These are phyloP conservation scores for Acronicta aceris DNA, from an alignment of 2,888 invertebrate species.

Conservation along the genomic window DNA sequence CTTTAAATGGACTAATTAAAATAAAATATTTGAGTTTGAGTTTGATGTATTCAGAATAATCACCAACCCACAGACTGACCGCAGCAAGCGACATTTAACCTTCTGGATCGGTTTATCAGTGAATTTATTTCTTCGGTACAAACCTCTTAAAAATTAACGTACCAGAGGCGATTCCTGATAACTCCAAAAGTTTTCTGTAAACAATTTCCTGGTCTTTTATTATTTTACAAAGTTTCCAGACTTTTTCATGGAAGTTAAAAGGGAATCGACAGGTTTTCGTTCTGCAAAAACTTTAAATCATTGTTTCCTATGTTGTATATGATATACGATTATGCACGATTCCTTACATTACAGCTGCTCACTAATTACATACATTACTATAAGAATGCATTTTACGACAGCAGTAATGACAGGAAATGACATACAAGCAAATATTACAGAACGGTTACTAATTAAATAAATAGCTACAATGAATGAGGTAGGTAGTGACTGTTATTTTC, in stretches of 20 bases:
- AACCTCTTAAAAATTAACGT: constrained; percentile 1
- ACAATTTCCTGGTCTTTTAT: constrained; percentile 30
- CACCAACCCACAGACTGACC: too few species aligned
- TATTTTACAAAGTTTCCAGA: background rate
- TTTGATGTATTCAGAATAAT: too few species aligned
- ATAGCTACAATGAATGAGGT: constrained; percentile 18
- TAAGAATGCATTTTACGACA: constrained; percentile 23
- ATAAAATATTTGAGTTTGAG: too few species aligned
- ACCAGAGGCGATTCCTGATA: constrained; percentile 23
- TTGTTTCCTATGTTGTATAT: background rate
- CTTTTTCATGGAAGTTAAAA: constrained; percentile 20
- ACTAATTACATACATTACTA: constrained; percentile 6
- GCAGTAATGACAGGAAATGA: constrained; percentile 40
- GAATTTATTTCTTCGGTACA: too few species aligned
- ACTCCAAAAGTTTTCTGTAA: constrained; percentile 33
- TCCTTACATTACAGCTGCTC: background rate
- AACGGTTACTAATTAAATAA: constrained; percentile 41
- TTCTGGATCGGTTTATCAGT: too few species aligned
- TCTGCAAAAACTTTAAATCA: too few species aligned
- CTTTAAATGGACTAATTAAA: too few species aligned
- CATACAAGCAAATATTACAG: constrained; percentile 22
- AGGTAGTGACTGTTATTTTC: constrained; percentile 16
- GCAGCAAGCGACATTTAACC: too few species aligned
- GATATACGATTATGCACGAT: too few species aligned
- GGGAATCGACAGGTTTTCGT: constrained; percentile 7